Evolutionary conservation across 2,888 invertebrate genomes (phyloP).

Genomic region (Anorthoa munda): DNA sequence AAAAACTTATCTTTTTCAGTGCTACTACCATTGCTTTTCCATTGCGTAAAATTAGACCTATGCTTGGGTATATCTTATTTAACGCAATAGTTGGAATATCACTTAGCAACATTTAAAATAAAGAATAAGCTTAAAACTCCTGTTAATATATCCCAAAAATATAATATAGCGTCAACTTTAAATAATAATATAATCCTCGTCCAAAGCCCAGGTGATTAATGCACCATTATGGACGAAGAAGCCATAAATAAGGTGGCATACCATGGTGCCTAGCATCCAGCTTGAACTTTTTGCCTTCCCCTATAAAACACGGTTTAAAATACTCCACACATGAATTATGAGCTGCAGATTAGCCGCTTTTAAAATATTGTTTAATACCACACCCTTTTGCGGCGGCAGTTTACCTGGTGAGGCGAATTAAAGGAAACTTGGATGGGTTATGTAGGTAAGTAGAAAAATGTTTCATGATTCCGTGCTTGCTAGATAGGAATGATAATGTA

Average conservation of each 20-base stretch:
- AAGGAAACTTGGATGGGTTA: constrained; percentile 9
- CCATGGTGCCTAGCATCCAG: constrained; percentile 28
- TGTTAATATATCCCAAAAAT: neutral
- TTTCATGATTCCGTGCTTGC: neutral
- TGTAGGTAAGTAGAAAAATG: neutral
- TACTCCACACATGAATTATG: constrained; percentile 58
- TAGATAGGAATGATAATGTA: neutral
- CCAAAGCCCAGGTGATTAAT: constrained; percentile 55
- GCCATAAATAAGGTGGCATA: constrained; percentile 46
- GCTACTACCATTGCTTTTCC: too few relatives aligned
- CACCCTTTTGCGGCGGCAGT: constrained; percentile 36
- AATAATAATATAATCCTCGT: constrained; percentile 38
- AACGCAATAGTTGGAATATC: too few relatives aligned
- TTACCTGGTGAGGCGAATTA: constrained; percentile 33
- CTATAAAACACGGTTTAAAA: constrained; percentile 58
- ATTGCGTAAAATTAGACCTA: too few relatives aligned
- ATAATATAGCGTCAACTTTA: constrained; percentile 4
- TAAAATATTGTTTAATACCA: constrained; percentile 62
- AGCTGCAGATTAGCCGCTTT: constrained; percentile 59
- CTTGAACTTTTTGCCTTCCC: constrained; percentile 57
- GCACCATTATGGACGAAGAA: constrained; percentile 52
- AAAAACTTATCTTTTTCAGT: too few relatives aligned
- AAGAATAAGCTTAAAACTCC: neutral
- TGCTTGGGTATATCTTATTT: too few relatives aligned
- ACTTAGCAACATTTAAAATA: too few relatives aligned